These are phyloP conservation scores for Trichosurus vulpecula DNA, from an alignment of 2,797 vertebrate species.

Conservation along the genomic window DNA sequence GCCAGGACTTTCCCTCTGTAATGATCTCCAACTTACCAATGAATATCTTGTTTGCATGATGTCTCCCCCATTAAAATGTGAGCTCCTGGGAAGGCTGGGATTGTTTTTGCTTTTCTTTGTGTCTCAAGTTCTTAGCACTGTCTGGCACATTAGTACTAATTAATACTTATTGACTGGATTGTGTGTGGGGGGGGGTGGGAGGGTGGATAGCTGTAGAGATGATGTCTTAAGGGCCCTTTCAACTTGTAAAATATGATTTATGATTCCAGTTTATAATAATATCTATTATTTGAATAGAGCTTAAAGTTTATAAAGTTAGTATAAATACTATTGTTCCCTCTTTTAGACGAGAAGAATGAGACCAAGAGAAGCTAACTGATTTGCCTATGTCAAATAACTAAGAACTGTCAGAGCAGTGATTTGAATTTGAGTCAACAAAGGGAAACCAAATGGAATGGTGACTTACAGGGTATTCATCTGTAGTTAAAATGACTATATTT, in stretches of 20 bases:
- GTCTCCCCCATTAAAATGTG: neutral
- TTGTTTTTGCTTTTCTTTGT: neutral
- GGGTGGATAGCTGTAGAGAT: neutral
- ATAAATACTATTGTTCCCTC: neutral
- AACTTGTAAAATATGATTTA: neutral
- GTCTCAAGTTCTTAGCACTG: neutral
- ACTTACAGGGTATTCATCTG: neutral
- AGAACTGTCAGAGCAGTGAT: neutral
- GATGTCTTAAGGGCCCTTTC: neutral
- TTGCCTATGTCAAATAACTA: neutral
- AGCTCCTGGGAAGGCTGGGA: neutral
- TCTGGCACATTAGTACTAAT: neutral
- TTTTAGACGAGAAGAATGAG: neutral
- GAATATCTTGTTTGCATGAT: neutral
- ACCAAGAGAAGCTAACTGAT: neutral
- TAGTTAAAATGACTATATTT: neutral
- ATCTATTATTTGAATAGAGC: neutral
- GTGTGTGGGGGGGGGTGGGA: neutral
- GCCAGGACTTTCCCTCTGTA: neutral
- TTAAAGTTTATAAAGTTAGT: neutral
- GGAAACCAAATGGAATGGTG: neutral
- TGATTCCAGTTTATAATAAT: neutral
- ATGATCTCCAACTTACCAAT: neutral
- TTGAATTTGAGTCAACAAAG: neutral
- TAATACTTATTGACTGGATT: neutral